Base-by-base conservation (phyloP, 37 sponge, comb jelly and placozoan species). In the Axinella damicornis region DNA sequence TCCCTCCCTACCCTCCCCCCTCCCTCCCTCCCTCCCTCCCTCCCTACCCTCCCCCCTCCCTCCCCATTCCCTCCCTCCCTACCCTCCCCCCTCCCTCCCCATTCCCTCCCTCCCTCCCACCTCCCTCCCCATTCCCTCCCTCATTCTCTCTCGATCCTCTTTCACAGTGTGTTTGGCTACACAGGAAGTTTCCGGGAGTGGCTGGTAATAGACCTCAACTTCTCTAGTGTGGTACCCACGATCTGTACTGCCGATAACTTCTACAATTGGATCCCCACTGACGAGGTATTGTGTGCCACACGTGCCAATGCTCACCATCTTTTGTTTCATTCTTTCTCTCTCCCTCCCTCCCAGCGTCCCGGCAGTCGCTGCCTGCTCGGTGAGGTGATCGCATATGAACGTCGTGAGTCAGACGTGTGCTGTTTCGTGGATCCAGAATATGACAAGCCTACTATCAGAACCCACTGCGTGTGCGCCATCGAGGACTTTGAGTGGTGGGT, bases 401-500 rank as follows among this genome's bases (percentile, higher is more conserved):
- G 92, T n/a, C 69, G 95, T 61, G 76, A 80, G 5, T 31, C 86
- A 0, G 54, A 65, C 36, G 74, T 36, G 24, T 91, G 95, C 46
- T 91, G 95, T 61, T 88, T 78, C 58, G 79, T 90, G 19, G 92
- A 92, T 27, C 62, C 80, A 13, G 73, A 65, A 66, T 92, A 84
- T 36, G 73, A 88, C 25, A 31, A 65, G 0, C 74, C 82, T 20
- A 53, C 67, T 20, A 88, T 61, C 74, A 85, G 73, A n/a, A 63
- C 61, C 63, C 28, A 41, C 2, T 94, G 95, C 56, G 36, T 33
- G 15, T 94, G 95, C 53, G 36, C 85, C 38, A 60, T 54, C 15
- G 93, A 94, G 52, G 95, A 94, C 79, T 94, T 92, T 63, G 95
- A 94, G 74, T 94, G 93, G 93, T 92, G 25, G 64, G 81, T 9